Percentiles rank a stretch among this genome's conserved stretches.
Conservation (phyloP, 2,797 vertebrate species). For the Cirrhinus molitorella region DNA sequence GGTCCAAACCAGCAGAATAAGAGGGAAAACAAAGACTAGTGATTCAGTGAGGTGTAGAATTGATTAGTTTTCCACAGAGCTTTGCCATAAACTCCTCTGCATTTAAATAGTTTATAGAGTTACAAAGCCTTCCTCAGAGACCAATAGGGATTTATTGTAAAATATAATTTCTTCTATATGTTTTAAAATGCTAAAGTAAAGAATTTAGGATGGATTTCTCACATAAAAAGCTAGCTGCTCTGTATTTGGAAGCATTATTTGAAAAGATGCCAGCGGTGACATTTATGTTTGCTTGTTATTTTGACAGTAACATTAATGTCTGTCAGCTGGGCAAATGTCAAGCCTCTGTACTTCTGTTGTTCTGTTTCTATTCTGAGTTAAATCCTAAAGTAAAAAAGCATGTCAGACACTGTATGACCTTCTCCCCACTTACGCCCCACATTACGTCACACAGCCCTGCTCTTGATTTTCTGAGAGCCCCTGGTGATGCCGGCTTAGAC, state of each 20-base stretch:
- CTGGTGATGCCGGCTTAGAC: conserved; percentile 39
- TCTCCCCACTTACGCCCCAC: background rate
- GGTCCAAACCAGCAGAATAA: background rate
- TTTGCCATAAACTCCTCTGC: background rate
- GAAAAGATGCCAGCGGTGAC: background rate
- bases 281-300: background rate
- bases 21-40: background rate
- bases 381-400: background rate
- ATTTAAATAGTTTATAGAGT: background rate
- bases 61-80: background rate
- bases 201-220: background rate
- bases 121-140: background rate
- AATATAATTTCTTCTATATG: too few species aligned
- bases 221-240: background rate
- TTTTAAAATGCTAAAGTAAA: background rate
- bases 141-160: background rate
- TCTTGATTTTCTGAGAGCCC: conserved; percentile 44
- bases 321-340: background rate
- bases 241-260: background rate
- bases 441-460: background rate
- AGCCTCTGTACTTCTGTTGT: background rate
- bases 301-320: background rate
- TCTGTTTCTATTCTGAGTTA: background rate
- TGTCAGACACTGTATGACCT: background rate
- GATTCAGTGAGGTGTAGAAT: background rate